Evolutionary conservation across 1,140 invertebrate species (phyloP).

Genomic region (Tetragnatha versicolor): DNA sequence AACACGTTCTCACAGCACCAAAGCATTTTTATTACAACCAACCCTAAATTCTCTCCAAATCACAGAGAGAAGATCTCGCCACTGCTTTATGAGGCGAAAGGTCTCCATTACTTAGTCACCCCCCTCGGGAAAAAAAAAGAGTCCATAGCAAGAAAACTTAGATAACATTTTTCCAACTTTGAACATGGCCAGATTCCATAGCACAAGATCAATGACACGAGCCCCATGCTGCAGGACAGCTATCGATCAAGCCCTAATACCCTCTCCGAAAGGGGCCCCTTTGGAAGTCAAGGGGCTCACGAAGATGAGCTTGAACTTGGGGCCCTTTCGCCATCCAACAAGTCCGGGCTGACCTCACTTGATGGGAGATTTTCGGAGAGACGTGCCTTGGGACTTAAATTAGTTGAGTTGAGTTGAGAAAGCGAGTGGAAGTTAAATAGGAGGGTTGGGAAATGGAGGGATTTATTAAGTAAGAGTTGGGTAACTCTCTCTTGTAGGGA

Average conservation of each 20-base stretch:
- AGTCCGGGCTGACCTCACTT: background rate
- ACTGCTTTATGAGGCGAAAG: too few relatives aligned
- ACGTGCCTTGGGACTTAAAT: too few relatives aligned
- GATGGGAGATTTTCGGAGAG: background rate
- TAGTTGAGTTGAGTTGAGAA: too few relatives aligned
- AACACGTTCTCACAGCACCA: too few relatives aligned
- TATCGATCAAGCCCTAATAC: constrained; percentile 22
- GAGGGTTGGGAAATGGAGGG: too few relatives aligned
- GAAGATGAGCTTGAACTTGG: constrained; percentile 24
- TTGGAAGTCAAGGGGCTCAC: background rate
- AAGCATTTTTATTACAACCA: too few relatives aligned
- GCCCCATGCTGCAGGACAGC: background rate
- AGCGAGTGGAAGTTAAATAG: too few relatives aligned
- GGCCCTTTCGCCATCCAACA: background rate
- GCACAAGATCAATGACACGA: background rate
- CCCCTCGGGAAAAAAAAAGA: background rate
- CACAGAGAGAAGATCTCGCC: too few relatives aligned
- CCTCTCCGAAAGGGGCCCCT: background rate
- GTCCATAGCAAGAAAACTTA: background rate
- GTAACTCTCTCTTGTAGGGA: too few relatives aligned
- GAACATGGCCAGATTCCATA: background rate
- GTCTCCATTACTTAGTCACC: too few relatives aligned
- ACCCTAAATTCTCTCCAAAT: too few relatives aligned
- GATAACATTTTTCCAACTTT: background rate
- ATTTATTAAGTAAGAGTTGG: too few relatives aligned